These are phyloP conservation scores for Drosophila lacteicornis DNA, from an alignment of 1,140 invertebrate genomes.

Conservation along the genomic window DNA sequence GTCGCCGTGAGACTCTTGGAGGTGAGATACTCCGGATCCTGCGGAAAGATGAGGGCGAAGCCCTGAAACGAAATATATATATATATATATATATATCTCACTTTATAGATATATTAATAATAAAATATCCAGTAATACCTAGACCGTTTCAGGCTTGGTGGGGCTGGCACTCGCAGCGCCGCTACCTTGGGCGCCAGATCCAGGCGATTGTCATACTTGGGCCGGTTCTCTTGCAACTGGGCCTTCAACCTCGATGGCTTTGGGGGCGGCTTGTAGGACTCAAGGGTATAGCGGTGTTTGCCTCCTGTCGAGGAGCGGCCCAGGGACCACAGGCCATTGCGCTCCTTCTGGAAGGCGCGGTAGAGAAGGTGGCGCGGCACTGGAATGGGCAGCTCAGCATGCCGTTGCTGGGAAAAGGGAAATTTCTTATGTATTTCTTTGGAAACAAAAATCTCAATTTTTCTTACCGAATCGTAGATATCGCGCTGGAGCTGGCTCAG, in stretches of 20 bases:
- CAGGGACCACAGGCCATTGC: constrained; percentile 55
- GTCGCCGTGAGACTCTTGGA: neutral
- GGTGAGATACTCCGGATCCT: neutral
- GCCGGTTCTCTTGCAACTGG: constrained; percentile 19
- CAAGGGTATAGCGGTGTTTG: constrained; percentile 45
- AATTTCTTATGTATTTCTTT: neutral
- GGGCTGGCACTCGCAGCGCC: constrained; percentile 5
- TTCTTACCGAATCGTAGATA: constrained; percentile 62
- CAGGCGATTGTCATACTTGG: constrained; percentile 58
- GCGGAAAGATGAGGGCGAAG: constrained; percentile 2
- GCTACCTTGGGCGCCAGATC: constrained; percentile 20
- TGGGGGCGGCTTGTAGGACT: constrained; percentile 50
- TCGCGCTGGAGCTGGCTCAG: constrained; percentile 32
- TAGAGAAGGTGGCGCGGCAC: constrained; percentile 64
- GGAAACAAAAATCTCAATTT: neutral
- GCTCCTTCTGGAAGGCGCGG: constrained; percentile 63
- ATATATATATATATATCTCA: neutral
- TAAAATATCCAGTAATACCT: neutral
- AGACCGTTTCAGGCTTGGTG: neutral
- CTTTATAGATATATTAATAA: no score
- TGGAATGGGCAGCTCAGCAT: constrained; percentile 64
- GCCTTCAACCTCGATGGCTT: constrained; percentile 12
- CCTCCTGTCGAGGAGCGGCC: constrained; percentile 15
- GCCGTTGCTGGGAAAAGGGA: constrained; percentile 30
- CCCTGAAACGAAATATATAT: neutral